Conservation (phyloP, 2,888 invertebrate species). For the Tetramorium bicarinatum region DNA sequence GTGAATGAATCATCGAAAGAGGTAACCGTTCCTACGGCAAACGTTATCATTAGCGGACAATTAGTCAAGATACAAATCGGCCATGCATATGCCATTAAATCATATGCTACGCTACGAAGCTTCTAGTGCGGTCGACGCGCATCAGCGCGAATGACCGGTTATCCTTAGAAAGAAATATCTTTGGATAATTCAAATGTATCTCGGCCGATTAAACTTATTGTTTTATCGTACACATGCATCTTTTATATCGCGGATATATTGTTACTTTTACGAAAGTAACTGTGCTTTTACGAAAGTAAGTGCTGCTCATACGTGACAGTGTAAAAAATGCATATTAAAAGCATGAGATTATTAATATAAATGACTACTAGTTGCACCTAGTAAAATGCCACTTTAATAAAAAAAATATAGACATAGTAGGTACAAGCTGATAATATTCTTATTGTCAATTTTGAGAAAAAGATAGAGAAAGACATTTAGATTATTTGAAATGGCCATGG, state of each 20-base stretch:
- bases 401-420: background rate
- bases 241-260: background rate
- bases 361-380: background rate
- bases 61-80: conserved; percentile 35
- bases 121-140: background rate
- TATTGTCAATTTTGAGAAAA: background rate
- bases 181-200: background rate
- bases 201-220: background rate
- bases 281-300: too few relatives aligned
- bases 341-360: background rate
- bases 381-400: background rate
- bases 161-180: background rate
- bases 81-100: conserved; percentile 7
- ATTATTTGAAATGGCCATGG: background rate
- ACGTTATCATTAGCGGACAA: conserved; percentile 51
- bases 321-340: background rate
- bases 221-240: background rate
- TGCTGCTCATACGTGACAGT: too few relatives aligned
- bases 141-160: background rate
- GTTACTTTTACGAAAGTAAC: background rate
- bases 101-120: background rate
- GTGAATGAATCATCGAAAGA: conserved; percentile 33
- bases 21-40: conserved; percentile 9
- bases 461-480: background rate
- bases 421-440: background rate